Conservation (phyloP, 1,140 invertebrate genomes). For the Camponotus pennsylvanicus region DNA sequence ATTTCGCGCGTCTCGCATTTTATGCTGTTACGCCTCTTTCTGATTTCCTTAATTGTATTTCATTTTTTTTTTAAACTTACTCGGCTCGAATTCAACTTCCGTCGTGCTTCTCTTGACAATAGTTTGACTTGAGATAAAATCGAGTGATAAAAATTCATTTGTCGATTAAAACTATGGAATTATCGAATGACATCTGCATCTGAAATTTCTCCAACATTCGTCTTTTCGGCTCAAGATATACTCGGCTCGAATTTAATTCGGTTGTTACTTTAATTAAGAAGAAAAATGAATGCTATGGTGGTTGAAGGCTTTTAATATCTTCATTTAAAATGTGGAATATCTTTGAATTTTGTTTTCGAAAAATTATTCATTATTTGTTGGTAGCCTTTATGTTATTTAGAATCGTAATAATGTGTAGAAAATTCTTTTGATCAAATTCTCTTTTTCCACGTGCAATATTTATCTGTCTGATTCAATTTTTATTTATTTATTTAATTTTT, state of each 20-base stretch:
- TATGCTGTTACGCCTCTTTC: constrained; percentile 70
- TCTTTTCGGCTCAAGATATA: neutral
- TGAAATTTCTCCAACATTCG: neutral
- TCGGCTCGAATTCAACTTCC: constrained; percentile 11
- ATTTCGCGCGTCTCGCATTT: constrained; percentile 71
- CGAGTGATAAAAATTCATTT: neutral
- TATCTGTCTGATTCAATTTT: constrained; percentile 25
- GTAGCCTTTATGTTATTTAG: neutral
- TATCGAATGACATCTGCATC: neutral
- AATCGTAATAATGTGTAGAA: constrained; percentile 17
- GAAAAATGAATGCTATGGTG: neutral
- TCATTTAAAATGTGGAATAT: neutral
- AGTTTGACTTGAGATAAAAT: neutral
- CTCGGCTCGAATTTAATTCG: neutral
- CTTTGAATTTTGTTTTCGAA: neutral
- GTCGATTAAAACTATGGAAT: neutral
- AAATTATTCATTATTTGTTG: neutral
- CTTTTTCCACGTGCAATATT: neutral
- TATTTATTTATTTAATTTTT: neutral
- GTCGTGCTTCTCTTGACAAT: neutral
- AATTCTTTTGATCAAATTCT: no score
- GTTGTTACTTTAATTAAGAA: neutral
- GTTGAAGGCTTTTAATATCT: neutral
- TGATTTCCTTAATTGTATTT: constrained; percentile 72
- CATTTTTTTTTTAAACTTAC: constrained; percentile 63